These are phyloP conservation scores for Alligator sinensis DNA, from an alignment of 2,113 vertebrate species.

Conservation along the genomic window DNA sequence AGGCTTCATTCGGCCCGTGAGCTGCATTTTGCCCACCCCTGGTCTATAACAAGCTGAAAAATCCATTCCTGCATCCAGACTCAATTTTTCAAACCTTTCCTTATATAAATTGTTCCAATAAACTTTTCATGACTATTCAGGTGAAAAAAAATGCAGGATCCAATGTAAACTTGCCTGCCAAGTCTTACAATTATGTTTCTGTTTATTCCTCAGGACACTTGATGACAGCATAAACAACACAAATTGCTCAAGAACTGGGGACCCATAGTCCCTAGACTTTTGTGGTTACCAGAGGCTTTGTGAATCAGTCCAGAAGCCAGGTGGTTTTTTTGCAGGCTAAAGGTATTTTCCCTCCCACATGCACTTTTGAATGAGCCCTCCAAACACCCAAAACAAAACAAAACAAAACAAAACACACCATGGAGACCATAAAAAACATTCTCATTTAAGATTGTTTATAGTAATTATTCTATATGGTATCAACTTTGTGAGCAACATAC, in stretches of 20 bases:
- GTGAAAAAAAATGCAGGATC: constrained; percentile 1
- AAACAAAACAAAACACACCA: too few species aligned
- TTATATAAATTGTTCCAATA: background rate
- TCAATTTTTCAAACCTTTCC: background rate
- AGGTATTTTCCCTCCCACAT: background rate
- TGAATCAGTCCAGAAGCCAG: background rate
- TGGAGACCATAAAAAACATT: background rate
- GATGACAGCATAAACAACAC: background rate
- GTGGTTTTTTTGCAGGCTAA: background rate
- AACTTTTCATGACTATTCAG: background rate
- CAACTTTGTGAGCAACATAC: background rate
- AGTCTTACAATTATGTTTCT: background rate
- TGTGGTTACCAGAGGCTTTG: background rate
- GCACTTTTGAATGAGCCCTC: background rate
- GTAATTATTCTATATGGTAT: background rate
- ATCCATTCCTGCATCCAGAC: background rate
- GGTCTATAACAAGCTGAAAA: background rate
- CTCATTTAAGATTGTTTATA: background rate
- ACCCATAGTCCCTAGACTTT: background rate
- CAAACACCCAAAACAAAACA: background rate
- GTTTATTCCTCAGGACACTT: background rate
- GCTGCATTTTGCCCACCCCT: too few species aligned
- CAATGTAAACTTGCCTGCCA: background rate
- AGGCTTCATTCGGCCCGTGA: too few species aligned
- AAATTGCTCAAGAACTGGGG: background rate